Evolutionary conservation across 2,113 vertebrate genomes (phyloP), one percentile per base, ranked within the genome.

Genomic region (Tichodroma muraria): DNA sequence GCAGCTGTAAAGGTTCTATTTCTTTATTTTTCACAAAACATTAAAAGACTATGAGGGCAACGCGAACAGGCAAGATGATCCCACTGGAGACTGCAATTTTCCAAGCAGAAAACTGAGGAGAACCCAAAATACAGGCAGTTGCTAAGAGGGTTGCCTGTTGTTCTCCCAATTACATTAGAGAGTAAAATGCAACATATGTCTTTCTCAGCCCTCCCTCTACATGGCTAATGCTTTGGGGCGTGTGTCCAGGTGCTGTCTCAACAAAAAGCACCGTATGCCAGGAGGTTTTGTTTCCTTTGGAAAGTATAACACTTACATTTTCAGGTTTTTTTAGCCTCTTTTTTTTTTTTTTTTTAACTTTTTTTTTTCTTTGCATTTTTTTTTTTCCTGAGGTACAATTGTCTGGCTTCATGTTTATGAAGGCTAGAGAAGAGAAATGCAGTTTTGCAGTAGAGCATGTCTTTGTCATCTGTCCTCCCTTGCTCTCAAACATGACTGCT

Each of bases 271-370:
- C 79, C 72, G 30, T 88, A 57, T 94, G 85, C 94, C 93, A 91
- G 82, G 71, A 91, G 80, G 61, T 88, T 94, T 94, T 97, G 76
- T 96, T 96, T 97, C 84, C 83, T 96, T 96, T 93, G 95, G 95
- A 94, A 94, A 95, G 47, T 81, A 68, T 75, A 78, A 49, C 2
- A 8, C 44, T 95, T 37, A 15, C n/a, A n/a, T n/a, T n/a, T n/a
- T n/a, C n/a, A n/a, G n/a, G n/a, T n/a, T n/a, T n/a, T n/a, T n/a
- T n/a, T n/a, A n/a, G n/a, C n/a, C n/a, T n/a, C n/a, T n/a, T n/a
- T 44, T 64, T n/a, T 2, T 7, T 31, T 5, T 15, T 21, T 63
- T 56, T 44, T 44, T 44, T 18, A 44, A 18, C 6, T 20, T 20
- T 45, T 45, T 63, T 24, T 6, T 28, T 7, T 11, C 35, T 70